phyloP scores from a whole-genome alignment of 2,113 vertebrate genomes.

The Tragulus kanchil region DNA sequence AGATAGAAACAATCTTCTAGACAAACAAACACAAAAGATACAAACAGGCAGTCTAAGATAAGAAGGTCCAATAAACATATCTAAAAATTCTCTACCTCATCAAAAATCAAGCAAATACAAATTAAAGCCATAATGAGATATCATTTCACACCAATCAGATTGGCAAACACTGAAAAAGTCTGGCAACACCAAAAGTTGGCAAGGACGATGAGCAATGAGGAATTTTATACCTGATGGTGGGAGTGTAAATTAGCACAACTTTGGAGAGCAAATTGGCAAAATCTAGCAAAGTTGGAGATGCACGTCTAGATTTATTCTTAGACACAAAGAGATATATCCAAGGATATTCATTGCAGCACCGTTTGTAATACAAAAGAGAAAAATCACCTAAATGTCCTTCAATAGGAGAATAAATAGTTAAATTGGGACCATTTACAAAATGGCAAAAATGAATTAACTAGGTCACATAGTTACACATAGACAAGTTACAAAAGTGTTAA shows the following conservation, averaged over 20 bases:
- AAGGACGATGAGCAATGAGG: not conserved
- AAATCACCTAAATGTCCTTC: not conserved
- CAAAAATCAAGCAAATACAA: constrained; percentile 49
- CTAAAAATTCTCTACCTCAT: not conserved
- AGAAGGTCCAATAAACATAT: not conserved
- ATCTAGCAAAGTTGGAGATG: constrained; percentile 18
- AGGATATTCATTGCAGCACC: not conserved
- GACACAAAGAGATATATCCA: not conserved
- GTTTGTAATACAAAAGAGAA: constrained; percentile 30
- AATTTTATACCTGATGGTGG: constrained; percentile 10
- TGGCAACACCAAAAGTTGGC: constrained; percentile 22
- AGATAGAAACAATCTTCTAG: constrained; percentile 1
- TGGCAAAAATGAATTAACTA: constrained; percentile 4
- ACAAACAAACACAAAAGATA: not conserved
- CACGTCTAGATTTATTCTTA: constrained; percentile 50
- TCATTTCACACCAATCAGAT: not conserved
- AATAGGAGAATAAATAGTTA: not conserved
- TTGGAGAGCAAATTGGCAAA: constrained; percentile 28
- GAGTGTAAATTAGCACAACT: constrained; percentile 58
- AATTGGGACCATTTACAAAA: not conserved
- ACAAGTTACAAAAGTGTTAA: not conserved
- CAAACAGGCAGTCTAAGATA: not conserved
- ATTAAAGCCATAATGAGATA: constrained; percentile 42
- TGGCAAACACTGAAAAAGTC: constrained; percentile 10
- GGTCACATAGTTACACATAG: not conserved